Percentiles rank a stretch among this genome's conserved stretches.
phyloP scores from a whole-genome alignment of 2,888 invertebrate genomes.

The Catotricha subobsoleta region DNA sequence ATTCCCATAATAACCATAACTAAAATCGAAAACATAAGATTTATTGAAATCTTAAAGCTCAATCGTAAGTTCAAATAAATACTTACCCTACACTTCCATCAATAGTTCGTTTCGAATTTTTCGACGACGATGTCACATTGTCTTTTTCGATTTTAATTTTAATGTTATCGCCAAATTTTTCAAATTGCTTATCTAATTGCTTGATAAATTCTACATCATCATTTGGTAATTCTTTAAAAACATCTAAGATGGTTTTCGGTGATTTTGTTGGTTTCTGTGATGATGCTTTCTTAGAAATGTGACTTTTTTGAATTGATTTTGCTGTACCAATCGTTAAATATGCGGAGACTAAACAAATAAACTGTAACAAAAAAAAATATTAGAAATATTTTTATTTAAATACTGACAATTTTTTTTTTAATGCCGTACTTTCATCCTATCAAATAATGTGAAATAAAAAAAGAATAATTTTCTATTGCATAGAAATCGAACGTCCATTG shows the following conservation, averaged over 20 bases:
- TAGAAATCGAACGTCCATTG: no score
- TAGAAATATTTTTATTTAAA: no score
- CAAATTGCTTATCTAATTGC: conserved; percentile 28
- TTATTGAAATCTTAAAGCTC: background rate
- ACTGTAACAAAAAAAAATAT: no score
- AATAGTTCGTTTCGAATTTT: conserved; percentile 43
- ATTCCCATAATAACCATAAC: conserved; percentile 23
- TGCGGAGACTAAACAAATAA: no score
- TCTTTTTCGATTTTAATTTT: conserved; percentile 27
- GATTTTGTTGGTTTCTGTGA: conserved; percentile 16
- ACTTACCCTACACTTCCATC: conserved; percentile 56
- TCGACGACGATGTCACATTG: conserved; percentile 21
- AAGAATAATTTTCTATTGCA: no score
- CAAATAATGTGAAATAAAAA: no score
- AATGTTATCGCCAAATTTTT: conserved; percentile 25
- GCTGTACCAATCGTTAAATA: background rate
- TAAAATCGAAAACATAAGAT: conserved; percentile 11
- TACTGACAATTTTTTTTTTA: no score
- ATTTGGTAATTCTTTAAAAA: conserved; percentile 21
- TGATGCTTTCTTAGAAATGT: conserved; percentile 24
- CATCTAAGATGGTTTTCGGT: conserved; percentile 17
- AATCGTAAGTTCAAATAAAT: conserved; percentile 17
- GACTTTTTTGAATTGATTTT: conserved; percentile 14
- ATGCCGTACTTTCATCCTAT: no score
- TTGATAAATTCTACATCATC: conserved; percentile 28